Evolutionary conservation across 2,113 vertebrate genomes (phyloP).

Genomic region (Solenodon paradoxus): DNA sequence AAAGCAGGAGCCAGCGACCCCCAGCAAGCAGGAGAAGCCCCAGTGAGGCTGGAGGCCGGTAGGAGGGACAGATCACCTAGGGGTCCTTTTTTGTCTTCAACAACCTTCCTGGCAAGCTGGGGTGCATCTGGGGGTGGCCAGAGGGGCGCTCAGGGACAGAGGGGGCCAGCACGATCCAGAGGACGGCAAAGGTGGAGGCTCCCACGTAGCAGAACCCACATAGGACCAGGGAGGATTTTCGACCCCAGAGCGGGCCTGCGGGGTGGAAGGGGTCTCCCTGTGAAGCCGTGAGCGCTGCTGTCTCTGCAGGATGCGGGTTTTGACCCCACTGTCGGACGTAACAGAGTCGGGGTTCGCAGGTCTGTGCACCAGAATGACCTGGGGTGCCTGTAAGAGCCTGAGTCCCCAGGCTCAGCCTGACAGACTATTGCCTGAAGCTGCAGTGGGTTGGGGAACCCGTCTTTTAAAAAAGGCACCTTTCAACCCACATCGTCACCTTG

Average conservation of each 20-base stretch:
- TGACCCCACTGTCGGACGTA: too few relatives aligned
- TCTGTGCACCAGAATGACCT: background rate
- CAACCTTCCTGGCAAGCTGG: background rate
- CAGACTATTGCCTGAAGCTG: background rate
- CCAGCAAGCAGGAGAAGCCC: background rate
- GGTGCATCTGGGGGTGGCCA: too few relatives aligned
- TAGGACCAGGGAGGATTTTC: background rate
- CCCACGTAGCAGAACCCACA: too few relatives aligned
- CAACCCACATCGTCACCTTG: background rate
- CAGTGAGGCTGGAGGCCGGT: too few relatives aligned
- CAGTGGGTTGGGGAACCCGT: background rate
- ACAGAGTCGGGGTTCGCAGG: too few relatives aligned
- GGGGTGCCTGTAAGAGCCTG: background rate
- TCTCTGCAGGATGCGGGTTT: background rate
- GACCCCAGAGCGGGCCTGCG: fast-evolving
- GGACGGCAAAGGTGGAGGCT: too few relatives aligned
- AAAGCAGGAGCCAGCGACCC: background rate
- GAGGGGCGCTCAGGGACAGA: too few relatives aligned
- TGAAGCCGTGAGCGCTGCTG: background rate
- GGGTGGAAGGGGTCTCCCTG: background rate
- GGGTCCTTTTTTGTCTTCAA: background rate
- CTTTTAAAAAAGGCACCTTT: background rate
- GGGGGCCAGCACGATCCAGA: background rate
- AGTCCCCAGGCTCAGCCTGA: background rate
- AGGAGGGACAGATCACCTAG: background rate